Evolutionary conservation across 2,113 vertebrate species (phyloP), one percentile per base, ranked within the genome.

Genomic region (Corydoras maculifer): DNA sequence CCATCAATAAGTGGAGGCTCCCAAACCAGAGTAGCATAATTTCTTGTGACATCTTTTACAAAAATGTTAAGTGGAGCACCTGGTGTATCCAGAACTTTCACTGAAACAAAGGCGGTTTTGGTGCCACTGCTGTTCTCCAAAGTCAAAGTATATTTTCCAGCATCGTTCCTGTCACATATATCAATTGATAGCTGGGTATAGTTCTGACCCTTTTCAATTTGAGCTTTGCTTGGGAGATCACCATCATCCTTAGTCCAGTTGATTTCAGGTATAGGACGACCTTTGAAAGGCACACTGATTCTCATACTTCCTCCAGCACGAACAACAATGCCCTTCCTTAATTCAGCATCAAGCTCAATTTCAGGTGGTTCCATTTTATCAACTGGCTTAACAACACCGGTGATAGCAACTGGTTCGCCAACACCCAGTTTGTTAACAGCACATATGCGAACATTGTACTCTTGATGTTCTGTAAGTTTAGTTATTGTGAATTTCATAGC

Each of bases 61-160:
- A 81, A 69, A 68, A 99, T 84, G 74, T 94, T 97, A 72, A 92
- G 82, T 10, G 96, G 94, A 50, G 93, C 90, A 75, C 97, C 95
- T 70, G 97, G 97, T 3, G 97, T 97, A 78, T 99, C 97, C 59
- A 99, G 86, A 32, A 99, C 94, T 85, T 93, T 99, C 63, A 99
- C 90, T 43, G 91, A 91, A 25, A 99, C 95, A 88, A 99, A 99
- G 15, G 95, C 95, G 69, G 97, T 93, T 83, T 97, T 99, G 53
- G 88, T 89, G 15, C 95, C 95, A 75, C 93, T 94, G 71, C 91
- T 97, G 72, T 97, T 99, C 86, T 94, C 93, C 61, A 99, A 78
- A 50, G 87, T 93, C 12, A 99, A 88, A 60, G 90, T 89, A 60
- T 99, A 99, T 79, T 98, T 99, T 70, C 94, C 97, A 80, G 95